Base-by-base conservation (phyloP, 1,140 invertebrate genomes). In the Nomia melanderi region DNA sequence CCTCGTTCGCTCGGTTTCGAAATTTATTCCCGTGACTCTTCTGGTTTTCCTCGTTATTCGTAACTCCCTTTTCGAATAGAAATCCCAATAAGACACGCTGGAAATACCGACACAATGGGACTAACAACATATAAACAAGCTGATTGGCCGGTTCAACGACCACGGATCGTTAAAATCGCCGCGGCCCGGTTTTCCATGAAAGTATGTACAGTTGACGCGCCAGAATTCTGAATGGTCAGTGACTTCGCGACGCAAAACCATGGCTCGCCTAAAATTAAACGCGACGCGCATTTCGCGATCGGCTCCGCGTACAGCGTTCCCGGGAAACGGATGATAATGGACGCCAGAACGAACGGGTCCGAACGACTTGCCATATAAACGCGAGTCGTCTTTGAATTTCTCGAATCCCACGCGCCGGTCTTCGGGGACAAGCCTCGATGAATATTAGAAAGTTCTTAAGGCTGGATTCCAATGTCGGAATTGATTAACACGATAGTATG, bases 141-240 rank as follows among this genome's bases (percentile, higher is more conserved):
- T 23, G 8, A 6, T 12, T 1, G 14, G 5, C 12, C 66, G 29
- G 73, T 82, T 81, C 50, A 82, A 67, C 23, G 66, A 67, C 73
- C 73, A 27, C 2, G 2, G 41, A 36, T 44, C 17, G 47, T 27
- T 66, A 66, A 67, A 74, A 80, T 62, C 41, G 17, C 44, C 5
- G 25, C 20, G 17, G 3, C 33, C 33, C n/a, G 36, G 25, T 83
- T 82, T n/a, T 81, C 56, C 72, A 63, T 50, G 69, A 74, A 64
- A 54, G 41, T 44, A 36, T 11, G 2, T 36, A n/a, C 12, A 17
- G 23, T 29, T 31, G 36, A n/a, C 25, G 25, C 36, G 17, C 31
- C 36, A 72, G 47, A 56, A 67, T 72, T 36, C 29, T 39, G 56
- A 20, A 36, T 82, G 80, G 79, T 80, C 64, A 82, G 44, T 77